A percentile compares a stretch with the other conserved stretches of the same genome.
These are phyloP conservation scores for Mormyrus proboscirostris DNA, from an alignment of 2,797 vertebrate species.

Conservation along the genomic window DNA sequence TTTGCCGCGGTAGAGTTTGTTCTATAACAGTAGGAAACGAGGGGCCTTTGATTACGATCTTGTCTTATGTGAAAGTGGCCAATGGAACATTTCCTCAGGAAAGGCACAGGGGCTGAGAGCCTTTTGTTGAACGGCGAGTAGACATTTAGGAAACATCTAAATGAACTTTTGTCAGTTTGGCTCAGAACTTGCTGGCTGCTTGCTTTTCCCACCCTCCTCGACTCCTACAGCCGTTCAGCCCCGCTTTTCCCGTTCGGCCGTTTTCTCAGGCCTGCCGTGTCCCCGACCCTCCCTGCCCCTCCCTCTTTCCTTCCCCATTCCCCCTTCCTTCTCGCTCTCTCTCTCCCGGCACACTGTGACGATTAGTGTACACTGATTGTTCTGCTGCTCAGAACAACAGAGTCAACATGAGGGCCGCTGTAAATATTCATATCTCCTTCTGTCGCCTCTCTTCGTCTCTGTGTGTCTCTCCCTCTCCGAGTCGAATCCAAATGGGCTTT, in stretches of 20 bases:
- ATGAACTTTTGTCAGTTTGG: neutral
- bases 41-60: neutral
- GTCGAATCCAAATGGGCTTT: slow-evolving; percentile 22
- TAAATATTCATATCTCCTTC: slow-evolving; percentile 47
- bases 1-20: neutral
- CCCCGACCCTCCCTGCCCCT: neutral
- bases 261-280: neutral
- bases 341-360: slow-evolving; percentile 25
- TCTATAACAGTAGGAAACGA: neutral
- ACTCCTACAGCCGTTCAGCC: neutral
- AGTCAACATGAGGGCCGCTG: slow-evolving; percentile 31
- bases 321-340: neutral
- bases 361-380: slow-evolving; percentile 29
- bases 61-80: neutral
- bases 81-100: slow-evolving; percentile 2
- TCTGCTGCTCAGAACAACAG: slow-evolving; percentile 28
- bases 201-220: slow-evolving; percentile 7
- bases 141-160: neutral
- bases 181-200: neutral
- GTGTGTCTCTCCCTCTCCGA: slow-evolving; percentile 23
- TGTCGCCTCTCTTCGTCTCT: slow-evolving; percentile 34
- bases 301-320: slow-evolving; percentile 3
- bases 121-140: neutral
- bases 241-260: neutral
- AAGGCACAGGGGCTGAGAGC: neutral